These are phyloP conservation scores for Aphodius granarius DNA, from an alignment of 2,888 invertebrate genomes.

Conservation along the genomic window DNA sequence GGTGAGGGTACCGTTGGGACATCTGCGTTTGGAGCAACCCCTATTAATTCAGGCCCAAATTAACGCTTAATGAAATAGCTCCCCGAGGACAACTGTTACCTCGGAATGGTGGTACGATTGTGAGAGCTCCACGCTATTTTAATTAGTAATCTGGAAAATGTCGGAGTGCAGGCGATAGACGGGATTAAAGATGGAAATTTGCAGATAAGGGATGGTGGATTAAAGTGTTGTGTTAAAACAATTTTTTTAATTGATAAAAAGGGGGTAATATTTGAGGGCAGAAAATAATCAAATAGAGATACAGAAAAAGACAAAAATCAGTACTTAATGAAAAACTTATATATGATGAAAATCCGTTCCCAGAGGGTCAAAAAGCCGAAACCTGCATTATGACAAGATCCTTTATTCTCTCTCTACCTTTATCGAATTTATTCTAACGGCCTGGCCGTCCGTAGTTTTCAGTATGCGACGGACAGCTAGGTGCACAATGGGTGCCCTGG, in stretches of 20 bases:
- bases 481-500: neutral
- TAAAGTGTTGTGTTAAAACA: neutral
- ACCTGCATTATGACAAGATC: neutral
- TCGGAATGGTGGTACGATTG: neutral
- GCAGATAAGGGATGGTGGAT: neutral
- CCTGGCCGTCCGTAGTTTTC: neutral
- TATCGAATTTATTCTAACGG: neutral
- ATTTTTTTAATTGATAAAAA: too few relatives aligned
- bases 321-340: too few relatives aligned
- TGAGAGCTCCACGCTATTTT: neutral
- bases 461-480: neutral
- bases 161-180: neutral
- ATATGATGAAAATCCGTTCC: neutral
- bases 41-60: slow-evolving; percentile 8
- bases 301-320: too few relatives aligned
- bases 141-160: neutral
- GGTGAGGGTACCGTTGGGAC: neutral
- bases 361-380: too few relatives aligned
- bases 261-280: too few relatives aligned
- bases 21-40: neutral
- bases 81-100: slow-evolving; percentile 2
- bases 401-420: neutral
- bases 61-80: slow-evolving; percentile 10
- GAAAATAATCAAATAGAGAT: too few relatives aligned
- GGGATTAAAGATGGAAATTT: neutral